Percentiles rank a stretch among this genome's conserved stretches.
Evolutionary conservation across 2,888 invertebrate genomes (phyloP).

Genomic region (Tubulanus polymorphus): DNA sequence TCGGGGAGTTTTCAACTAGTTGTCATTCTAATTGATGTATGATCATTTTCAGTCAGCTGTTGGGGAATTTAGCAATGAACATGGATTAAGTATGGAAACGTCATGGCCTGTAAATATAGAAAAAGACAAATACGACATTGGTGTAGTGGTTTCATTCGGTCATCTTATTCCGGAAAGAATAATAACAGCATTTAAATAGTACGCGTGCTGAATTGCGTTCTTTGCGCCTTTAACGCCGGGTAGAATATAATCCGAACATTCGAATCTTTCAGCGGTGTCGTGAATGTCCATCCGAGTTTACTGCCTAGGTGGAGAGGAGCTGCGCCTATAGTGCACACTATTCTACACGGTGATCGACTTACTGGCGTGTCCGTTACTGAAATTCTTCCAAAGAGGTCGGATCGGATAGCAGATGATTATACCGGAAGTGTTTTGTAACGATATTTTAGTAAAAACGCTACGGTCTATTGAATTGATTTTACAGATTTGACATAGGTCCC

Average conservation of each 20-base stretch:
- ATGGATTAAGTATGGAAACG: no score
- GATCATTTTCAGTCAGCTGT: no score
- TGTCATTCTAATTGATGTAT: no score
- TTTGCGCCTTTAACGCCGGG: no score
- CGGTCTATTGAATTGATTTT: neutral
- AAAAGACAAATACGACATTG: conserved; percentile 68
- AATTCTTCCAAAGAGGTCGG: conserved; percentile 60
- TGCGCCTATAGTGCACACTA: conserved; percentile 80
- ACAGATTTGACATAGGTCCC: conserved; percentile 48
- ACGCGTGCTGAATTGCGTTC: no score
- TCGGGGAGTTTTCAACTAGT: no score
- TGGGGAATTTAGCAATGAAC: no score
- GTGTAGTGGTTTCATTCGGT: conserved; percentile 90
- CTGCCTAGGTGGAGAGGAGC: conserved; percentile 91
- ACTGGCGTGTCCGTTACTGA: conserved; percentile 87
- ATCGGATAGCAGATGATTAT: no score
- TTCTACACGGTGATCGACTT: conserved; percentile 73
- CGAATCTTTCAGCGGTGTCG: conserved; percentile 67
- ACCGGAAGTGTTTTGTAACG: neutral
- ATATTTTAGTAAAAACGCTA: neutral
- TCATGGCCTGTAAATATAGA: conserved; percentile 60
- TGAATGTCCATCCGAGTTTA: conserved; percentile 90
- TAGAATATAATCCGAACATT: no score
- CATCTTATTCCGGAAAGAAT: conserved; percentile 75
- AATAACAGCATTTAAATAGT: no score